Percentiles rank a stretch among this genome's conserved stretches.
These are phyloP conservation scores for Eriocheir sinensis DNA, from an alignment of 1,140 invertebrate genomes.

Conservation along the genomic window DNA sequence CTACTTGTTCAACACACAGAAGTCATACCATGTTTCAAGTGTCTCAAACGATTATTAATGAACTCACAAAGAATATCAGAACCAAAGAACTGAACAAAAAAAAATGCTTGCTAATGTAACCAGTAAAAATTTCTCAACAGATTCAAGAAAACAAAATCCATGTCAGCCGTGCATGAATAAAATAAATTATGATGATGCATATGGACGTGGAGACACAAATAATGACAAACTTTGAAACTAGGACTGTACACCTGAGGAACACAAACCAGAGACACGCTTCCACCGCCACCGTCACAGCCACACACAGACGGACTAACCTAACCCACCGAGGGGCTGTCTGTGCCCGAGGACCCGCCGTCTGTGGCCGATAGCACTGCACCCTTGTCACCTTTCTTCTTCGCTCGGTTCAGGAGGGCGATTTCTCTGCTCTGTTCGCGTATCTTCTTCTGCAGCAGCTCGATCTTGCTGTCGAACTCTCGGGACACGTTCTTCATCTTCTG, in stretches of 20 bases:
- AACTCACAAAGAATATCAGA: too few relatives aligned
- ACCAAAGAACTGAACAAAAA: too few relatives aligned
- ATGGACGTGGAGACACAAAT: too few relatives aligned
- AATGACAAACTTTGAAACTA: background rate
- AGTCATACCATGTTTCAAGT: background rate
- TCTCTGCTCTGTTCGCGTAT: slow-evolving; percentile 84
- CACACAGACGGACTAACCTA: too few relatives aligned
- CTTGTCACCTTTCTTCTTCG: slow-evolving; percentile 79
- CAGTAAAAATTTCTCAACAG: too few relatives aligned
- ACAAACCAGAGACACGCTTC: background rate
- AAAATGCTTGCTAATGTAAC: too few relatives aligned
- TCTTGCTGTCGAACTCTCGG: slow-evolving; percentile 91
- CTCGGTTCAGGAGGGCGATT: slow-evolving; percentile 81
- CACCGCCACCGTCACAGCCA: background rate
- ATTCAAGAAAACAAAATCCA: too few relatives aligned
- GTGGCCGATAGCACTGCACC: slow-evolving; percentile 59
- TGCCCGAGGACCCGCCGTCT: slow-evolving; percentile 72
- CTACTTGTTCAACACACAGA: background rate
- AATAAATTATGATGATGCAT: too few relatives aligned
- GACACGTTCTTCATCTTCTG: slow-evolving; percentile 91
- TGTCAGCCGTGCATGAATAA: too few relatives aligned
- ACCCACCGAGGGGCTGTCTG: slow-evolving; percentile 73
- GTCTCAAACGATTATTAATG: background rate
- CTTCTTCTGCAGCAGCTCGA: slow-evolving; percentile 89
- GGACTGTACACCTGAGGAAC: slow-evolving; percentile 52